Evolutionary conservation across 2,797 vertebrate genomes (phyloP), one percentile per base, ranked within the genome.

Genomic region (Lagodon rhomboides): DNA sequence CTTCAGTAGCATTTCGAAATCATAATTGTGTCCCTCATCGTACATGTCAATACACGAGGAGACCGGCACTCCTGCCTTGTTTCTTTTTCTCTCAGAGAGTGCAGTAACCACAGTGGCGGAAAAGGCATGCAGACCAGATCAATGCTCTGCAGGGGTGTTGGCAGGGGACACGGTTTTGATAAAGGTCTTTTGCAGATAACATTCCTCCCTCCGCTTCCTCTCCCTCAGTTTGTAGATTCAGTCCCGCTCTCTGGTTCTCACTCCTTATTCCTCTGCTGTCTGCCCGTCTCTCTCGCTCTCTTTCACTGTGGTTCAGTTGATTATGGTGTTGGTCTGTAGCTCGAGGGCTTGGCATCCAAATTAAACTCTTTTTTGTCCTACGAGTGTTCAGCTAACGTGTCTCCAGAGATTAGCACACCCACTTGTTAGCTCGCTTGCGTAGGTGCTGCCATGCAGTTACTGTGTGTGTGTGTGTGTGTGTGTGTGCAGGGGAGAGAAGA

Each of bases 321-420:
- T 95, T 94, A 94, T 91, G 92, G 92, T 88, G 89, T 90, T 88
- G 86, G 91, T 87, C 85, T 91, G 85, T 79, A 93, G 89, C 90
- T 91, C 12, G 27, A 93, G 91, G 93, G 90, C 90, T 91, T 90
- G 91, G 90, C 91, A 91, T 92, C 82, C 90, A 90, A 94, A 94
- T 93, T 89, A 92, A 93, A 93, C 89, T 90, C 80, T 85, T 88
- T 76, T 93, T 87, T 87, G 77, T 89, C 78, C 85, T 77, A 71
- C 54, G 66, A 82, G 81, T 74, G 78, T 83, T 86, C 80, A 87
- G 79, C 82, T 83, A 88, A 89, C 76, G 72, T 80, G 85, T 83
- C 89, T 91, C 88, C 63, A 76, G 70, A 89, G 87, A 92, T 92
- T 80, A 86, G 79, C 64, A 68, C 86, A 83, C 85, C 91, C 85